phyloP scores from a whole-genome alignment of 2,113 vertebrate species.

The Indicator maculatus region DNA sequence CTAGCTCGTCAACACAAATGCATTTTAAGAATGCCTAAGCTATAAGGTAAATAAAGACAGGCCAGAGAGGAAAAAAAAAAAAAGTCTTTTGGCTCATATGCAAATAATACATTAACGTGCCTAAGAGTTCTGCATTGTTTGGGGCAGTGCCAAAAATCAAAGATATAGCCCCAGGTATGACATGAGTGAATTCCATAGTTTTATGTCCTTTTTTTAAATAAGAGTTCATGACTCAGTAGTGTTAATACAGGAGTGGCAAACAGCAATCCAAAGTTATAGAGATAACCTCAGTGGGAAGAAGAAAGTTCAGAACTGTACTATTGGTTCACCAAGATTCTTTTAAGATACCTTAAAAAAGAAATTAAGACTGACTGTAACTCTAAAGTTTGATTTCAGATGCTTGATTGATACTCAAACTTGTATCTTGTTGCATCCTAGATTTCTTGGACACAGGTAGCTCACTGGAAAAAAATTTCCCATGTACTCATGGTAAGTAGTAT shows the following conservation, averaged over 20 bases:
- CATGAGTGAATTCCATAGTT: neutral
- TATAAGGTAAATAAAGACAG: constrained; percentile 50
- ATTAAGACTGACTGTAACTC: neutral
- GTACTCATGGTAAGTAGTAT: neutral
- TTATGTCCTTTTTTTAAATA: neutral
- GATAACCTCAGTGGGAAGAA: neutral
- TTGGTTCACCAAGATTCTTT: neutral
- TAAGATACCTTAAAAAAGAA: neutral
- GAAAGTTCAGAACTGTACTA: neutral
- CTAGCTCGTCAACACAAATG: constrained; percentile 18
- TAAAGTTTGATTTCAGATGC: neutral
- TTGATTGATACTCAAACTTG: neutral
- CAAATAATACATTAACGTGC: constrained; percentile 25
- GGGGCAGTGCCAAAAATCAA: neutral
- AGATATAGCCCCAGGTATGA: constrained; percentile 33
- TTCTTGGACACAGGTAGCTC: neutral
- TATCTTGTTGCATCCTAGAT: neutral
- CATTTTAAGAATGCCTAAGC: constrained; percentile 50
- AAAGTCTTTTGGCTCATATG: constrained; percentile 26
- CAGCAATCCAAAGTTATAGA: neutral
- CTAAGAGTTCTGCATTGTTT: neutral
- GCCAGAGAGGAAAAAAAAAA: neutral
- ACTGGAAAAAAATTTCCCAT: neutral
- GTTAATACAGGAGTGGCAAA: neutral
- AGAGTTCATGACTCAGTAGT: neutral